Evolutionary conservation across 1,140 invertebrate genomes (phyloP), one percentile per base, ranked within the genome.

Genomic region (Caenorhabditis remanei): DNA sequence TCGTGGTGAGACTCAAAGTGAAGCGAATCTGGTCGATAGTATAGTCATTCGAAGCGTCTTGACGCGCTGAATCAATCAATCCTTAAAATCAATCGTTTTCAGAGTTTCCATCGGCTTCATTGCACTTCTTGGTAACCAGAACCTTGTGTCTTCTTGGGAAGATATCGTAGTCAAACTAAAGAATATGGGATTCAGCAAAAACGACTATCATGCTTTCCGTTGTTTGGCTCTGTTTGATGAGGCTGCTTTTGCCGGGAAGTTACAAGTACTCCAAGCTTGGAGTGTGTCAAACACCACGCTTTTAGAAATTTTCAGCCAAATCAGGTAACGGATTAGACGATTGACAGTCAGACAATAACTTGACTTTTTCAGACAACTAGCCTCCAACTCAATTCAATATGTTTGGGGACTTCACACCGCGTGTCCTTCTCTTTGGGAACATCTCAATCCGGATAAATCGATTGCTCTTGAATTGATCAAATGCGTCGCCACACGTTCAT

Each of bases 181-280:
- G 24, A 79, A 79, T n/a, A 79, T 79, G 46, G 46, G 71, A 79
- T 79, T 79, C 71, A 79, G 7, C n/a, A 79, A 79, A 5, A 53
- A 53, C 9, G 71, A 79, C 41, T 79, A 79, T n/a, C 53, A 46
- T 50, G 71, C 71, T 79, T 79, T 79, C 46, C 71, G 71, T 3
- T 79, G 50, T n/a, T 32, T 79, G 40, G 71, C 71, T 24, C 71
- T 79, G 1, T 79, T 79, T 24, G 71, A 50, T n/a, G 46, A 79
- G 32, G 50, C 40, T 9, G 71, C 32, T 0, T 79, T 46, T 53
- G 4, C 43, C 0, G 71, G 46, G 5, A 40, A 46, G 24, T 79
- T 46, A 4, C 43, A n/a, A 24, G 71, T 53, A 1, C 43, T 79
- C 24, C 71, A 79, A 50, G 32, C 71, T 13, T 79, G 71, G 71